Evolutionary conservation across 1,140 invertebrate genomes (phyloP).

Genomic region (Chrysopa pallens): DNA sequence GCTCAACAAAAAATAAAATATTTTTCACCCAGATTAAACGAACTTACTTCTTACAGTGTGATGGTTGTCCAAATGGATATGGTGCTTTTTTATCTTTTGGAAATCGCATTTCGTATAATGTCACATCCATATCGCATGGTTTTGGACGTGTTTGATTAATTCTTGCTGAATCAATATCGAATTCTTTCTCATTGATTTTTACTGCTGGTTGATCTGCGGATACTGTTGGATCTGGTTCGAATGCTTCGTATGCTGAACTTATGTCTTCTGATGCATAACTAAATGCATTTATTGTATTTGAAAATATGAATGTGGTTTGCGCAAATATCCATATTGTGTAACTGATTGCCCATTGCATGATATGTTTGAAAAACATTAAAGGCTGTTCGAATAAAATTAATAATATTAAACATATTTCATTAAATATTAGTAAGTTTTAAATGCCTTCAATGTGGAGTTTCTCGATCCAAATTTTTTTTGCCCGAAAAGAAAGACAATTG

Average conservation of each 20-base stretch:
- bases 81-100: background rate
- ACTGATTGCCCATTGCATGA: too few species aligned
- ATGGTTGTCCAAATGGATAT: background rate
- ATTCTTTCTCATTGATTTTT: conserved; percentile 28
- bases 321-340: background rate
- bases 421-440: too few species aligned
- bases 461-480: too few species aligned
- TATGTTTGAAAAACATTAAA: too few species aligned
- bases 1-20: too few species aligned
- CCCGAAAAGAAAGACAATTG: too few species aligned
- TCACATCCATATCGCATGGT: conserved; percentile 55
- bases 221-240: background rate
- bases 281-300: background rate
- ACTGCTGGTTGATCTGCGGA: conserved; percentile 21
- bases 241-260: background rate
- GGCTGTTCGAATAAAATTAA: background rate
- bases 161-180: conserved; percentile 34
- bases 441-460: too few species aligned
- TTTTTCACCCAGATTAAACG: too few species aligned
- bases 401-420: too few species aligned
- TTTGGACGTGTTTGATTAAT: conserved; percentile 61
- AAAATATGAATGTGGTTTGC: background rate
- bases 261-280: background rate
- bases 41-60: too few species aligned
- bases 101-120: conserved; percentile 24